Conservation (phyloP, 2,888 invertebrate species). For the Lymantria dispar region DNA sequence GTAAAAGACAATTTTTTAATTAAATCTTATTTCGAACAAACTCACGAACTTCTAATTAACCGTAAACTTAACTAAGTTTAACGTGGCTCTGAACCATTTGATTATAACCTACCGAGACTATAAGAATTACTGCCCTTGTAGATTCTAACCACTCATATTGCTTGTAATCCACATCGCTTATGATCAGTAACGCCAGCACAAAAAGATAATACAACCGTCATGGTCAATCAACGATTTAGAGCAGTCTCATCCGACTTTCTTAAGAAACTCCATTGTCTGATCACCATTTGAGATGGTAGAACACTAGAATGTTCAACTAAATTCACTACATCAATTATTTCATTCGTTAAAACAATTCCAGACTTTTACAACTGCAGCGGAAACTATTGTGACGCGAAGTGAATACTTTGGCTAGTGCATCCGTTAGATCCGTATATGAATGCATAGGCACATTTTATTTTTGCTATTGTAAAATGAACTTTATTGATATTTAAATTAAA, state of each 20-base stretch:
- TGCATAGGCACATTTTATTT: conserved; percentile 22
- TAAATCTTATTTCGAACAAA: too few relatives aligned
- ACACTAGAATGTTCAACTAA: conserved; percentile 21
- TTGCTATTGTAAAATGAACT: neutral
- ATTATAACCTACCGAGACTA: too few relatives aligned
- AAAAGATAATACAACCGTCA: conserved; percentile 37
- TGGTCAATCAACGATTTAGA: conserved; percentile 61
- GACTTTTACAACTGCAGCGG: conserved; percentile 60
- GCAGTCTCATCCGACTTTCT: conserved; percentile 54
- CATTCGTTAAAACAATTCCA: conserved; percentile 57
- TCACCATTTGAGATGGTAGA: conserved; percentile 16
- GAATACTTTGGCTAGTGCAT: conserved; percentile 60
- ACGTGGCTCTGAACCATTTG: too few relatives aligned
- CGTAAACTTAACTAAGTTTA: too few relatives aligned
- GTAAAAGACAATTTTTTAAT: too few relatives aligned
- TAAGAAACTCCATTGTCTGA: conserved; percentile 43
- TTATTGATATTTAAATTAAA: neutral
- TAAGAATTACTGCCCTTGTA: neutral
- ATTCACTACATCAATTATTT: conserved; percentile 26
- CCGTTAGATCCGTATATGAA: conserved; percentile 66
- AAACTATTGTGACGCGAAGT: conserved; percentile 62
- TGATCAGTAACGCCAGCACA: conserved; percentile 7
- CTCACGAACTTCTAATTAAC: too few relatives aligned
- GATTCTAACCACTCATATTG: neutral
- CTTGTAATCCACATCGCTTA: conserved; percentile 3